Evolutionary conservation across 2,113 vertebrate genomes (phyloP).

Genomic region (Rattus rattus): DNA sequence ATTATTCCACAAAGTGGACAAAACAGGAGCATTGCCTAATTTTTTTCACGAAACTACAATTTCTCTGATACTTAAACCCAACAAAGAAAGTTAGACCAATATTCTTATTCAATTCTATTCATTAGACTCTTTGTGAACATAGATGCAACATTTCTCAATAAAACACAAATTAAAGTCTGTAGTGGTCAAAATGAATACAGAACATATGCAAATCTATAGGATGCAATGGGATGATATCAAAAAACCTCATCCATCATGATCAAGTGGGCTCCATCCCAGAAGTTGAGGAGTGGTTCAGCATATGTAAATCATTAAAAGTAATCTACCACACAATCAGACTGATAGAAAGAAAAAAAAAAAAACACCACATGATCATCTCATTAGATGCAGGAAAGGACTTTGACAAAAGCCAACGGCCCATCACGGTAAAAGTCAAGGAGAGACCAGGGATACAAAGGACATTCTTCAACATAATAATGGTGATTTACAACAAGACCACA

Average conservation of each 20-base stretch:
- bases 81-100: not conserved
- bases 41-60: not conserved
- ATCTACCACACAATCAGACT: not conserved
- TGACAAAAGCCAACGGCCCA: not conserved
- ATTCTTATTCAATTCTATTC: too few relatives aligned
- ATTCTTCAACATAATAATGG: not conserved
- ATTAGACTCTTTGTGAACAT: not conserved
- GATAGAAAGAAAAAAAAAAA: not conserved
- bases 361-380: not conserved
- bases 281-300: not conserved
- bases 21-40: not conserved
- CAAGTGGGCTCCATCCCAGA: not conserved
- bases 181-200: too few relatives aligned
- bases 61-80: not conserved
- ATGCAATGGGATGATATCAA: not conserved
- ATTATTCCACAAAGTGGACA: not conserved
- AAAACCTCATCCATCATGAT: not conserved
- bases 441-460: not conserved
- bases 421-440: not conserved
- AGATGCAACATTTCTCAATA: not conserved
- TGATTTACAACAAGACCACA: not conserved
- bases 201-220: too few relatives aligned
- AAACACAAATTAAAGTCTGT: not conserved
- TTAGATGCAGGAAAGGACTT: not conserved
- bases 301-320: not conserved